Evolutionary conservation across 2,113 vertebrate species (phyloP).

Genomic region (Pelecanoides urinatrix): DNA sequence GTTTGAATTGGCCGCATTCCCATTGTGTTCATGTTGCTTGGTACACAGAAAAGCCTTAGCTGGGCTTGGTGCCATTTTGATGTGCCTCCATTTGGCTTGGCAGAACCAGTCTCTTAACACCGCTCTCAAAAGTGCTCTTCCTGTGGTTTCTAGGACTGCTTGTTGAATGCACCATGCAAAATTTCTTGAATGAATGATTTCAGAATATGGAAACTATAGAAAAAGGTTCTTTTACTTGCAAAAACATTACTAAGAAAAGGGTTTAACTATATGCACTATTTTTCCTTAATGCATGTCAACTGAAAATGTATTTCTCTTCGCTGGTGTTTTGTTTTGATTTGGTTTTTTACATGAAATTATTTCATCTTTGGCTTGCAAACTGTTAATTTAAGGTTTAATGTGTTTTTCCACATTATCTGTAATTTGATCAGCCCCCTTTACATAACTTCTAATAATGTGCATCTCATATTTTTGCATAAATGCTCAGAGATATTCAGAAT

Average conservation of each 20-base stretch:
- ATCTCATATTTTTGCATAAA: background rate
- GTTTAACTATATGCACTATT: background rate
- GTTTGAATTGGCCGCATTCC: background rate
- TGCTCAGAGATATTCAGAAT: background rate
- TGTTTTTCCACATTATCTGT: conserved; percentile 1
- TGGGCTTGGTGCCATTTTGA: background rate
- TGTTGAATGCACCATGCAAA: background rate
- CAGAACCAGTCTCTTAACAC: background rate
- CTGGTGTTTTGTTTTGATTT: background rate
- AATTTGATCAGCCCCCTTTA: background rate
- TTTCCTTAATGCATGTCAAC: background rate
- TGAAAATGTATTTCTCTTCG: background rate
- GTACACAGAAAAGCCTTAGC: background rate
- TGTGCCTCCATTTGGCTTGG: background rate
- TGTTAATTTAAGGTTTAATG: background rate
- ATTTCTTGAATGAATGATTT: background rate
- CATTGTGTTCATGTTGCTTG: background rate
- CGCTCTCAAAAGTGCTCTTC: background rate
- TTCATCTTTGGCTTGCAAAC: background rate
- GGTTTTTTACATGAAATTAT: background rate
- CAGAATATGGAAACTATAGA: background rate
- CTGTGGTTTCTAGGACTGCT: background rate
- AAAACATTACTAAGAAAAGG: background rate
- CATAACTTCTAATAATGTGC: background rate
- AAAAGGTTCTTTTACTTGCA: background rate